phyloP scores from a whole-genome alignment of 1,140 invertebrate species.

The Lepidurus couesii region DNA sequence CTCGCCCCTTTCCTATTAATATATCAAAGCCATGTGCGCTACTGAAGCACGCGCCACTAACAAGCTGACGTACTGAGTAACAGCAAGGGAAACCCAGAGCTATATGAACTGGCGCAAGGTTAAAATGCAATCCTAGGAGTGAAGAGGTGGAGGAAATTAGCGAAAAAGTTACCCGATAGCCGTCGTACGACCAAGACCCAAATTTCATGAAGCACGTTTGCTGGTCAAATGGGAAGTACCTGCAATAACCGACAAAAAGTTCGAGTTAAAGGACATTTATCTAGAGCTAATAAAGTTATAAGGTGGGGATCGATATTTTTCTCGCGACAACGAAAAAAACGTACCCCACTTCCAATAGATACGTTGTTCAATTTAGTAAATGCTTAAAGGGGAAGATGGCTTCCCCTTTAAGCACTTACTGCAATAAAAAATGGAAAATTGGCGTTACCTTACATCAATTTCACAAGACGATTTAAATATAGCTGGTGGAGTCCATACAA shows the following conservation, averaged over 20 bases:
- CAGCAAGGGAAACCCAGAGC: background rate
- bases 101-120: background rate
- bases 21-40: background rate
- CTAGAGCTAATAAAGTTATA: background rate
- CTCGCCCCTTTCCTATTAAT: background rate
- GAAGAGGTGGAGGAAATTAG: background rate
- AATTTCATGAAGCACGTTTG: conserved; percentile 95
- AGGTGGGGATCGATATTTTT: too few relatives aligned
- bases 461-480: conserved; percentile 98
- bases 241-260: background rate
- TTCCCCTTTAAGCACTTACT: too few relatives aligned
- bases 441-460: conserved; percentile 73
- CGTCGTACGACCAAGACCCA: conserved; percentile 97
- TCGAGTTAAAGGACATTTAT: background rate
- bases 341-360: too few relatives aligned
- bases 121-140: background rate
- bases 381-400: too few relatives aligned
- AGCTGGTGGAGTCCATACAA: conserved; percentile 83
- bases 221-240: conserved; percentile 91
- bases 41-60: background rate
- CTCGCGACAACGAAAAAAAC: too few relatives aligned
- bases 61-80: background rate
- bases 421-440: background rate
- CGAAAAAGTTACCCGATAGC: conserved; percentile 65
- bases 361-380: too few relatives aligned